Conservation (phyloP, 2,888 invertebrate genomes). For the Mimumesa dahlbomi region DNA sequence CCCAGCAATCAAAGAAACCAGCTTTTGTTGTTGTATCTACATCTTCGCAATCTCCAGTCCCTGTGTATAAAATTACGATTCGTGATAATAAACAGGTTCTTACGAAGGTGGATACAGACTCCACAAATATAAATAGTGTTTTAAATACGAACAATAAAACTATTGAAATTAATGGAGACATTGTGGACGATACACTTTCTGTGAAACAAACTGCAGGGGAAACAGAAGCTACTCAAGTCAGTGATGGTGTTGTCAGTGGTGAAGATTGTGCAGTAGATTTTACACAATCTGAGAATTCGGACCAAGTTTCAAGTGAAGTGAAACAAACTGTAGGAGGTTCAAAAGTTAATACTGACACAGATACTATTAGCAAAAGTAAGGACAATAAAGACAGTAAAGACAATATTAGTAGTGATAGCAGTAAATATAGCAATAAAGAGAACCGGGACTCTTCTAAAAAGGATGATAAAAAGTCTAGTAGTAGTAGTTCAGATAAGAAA, state of each 20-base stretch:
- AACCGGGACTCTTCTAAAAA: slow-evolving; percentile 80
- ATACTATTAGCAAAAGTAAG: slow-evolving; percentile 55
- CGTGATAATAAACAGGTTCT: slow-evolving; percentile 88
- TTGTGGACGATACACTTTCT: slow-evolving; percentile 50
- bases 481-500: slow-evolving; percentile 77
- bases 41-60: slow-evolving; percentile 67
- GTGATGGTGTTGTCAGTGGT: slow-evolving; percentile 59
- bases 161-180: slow-evolving; percentile 68
- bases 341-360: slow-evolving; percentile 67
- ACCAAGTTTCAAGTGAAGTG: slow-evolving; percentile 68
- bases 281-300: slow-evolving; percentile 55
- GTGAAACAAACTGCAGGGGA: slow-evolving; percentile 68
- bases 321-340: slow-evolving; percentile 64
- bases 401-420: slow-evolving; percentile 75
- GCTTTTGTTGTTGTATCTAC: slow-evolving; percentile 71
- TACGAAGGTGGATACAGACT: slow-evolving; percentile 82
- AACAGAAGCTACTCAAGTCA: slow-evolving; percentile 55
- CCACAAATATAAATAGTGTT: slow-evolving; percentile 71
- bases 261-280: slow-evolving; percentile 47
- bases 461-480: slow-evolving; percentile 78
- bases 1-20: slow-evolving; percentile 63
- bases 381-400: slow-evolving; percentile 67
- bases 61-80: slow-evolving; percentile 85
- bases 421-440: slow-evolving; percentile 82
- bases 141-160: slow-evolving; percentile 62